phyloP scores from a whole-genome alignment of 2,113 vertebrate genomes.

The Gasterosteus nipponicus region DNA sequence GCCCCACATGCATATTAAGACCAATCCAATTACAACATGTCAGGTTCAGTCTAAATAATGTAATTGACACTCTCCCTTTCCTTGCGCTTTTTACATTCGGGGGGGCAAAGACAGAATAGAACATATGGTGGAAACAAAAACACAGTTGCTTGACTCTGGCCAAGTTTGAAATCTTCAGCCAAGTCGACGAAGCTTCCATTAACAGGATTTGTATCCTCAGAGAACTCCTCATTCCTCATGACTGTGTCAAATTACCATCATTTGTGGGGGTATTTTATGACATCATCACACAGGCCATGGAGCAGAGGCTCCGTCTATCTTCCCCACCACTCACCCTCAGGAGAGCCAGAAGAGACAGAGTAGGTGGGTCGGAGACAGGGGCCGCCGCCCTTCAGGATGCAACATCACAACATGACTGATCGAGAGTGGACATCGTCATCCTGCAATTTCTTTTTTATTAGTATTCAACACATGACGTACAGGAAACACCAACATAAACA shows the following conservation, averaged over 20 bases:
- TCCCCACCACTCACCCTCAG: constrained; percentile 15
- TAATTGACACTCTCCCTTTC: not conserved
- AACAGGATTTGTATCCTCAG: constrained; percentile 59
- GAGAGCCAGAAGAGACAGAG: constrained; percentile 37
- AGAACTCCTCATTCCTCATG: constrained; percentile 44
- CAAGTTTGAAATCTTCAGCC: not conserved
- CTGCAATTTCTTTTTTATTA: constrained; percentile 23
- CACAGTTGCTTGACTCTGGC: not conserved
- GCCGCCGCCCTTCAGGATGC: constrained; percentile 20
- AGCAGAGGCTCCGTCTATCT: constrained; percentile 34
- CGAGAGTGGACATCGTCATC: constrained; percentile 28
- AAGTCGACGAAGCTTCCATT: constrained; percentile 4
- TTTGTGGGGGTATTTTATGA: constrained; percentile 42
- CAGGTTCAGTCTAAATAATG: not conserved
- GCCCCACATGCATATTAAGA: not conserved
- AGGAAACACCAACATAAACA: constrained; percentile 80
- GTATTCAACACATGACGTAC: constrained; percentile 80
- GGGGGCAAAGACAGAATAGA: not conserved
- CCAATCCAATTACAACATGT: constrained; percentile 19
- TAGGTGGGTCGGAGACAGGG: constrained; percentile 33
- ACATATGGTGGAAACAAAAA: not conserved
- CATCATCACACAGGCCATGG: constrained; percentile 13
- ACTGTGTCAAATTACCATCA: constrained; percentile 45
- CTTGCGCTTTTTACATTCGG: constrained; percentile 1
- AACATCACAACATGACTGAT: constrained; percentile 39